Base-by-base conservation (phyloP, 2,888 invertebrate genomes). In the Limenitis camilla region DNA sequence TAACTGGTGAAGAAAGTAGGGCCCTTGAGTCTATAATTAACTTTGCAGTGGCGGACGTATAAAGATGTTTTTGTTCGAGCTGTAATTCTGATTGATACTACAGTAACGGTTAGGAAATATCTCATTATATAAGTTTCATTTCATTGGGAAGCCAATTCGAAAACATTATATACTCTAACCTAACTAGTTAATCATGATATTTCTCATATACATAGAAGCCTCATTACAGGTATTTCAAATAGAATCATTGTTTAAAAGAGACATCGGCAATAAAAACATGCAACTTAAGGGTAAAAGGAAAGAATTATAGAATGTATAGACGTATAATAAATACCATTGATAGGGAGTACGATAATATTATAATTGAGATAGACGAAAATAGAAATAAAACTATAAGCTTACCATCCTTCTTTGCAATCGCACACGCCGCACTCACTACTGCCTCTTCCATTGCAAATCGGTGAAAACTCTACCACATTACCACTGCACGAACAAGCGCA, bases 381-480 rank as follows among this genome's bases (percentile, higher is more conserved):
- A 38, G 29, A 32, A 35, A 11, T 29, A 27, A 6, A 4, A 2
- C 36, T 10, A 5, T 35, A 19, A 5, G 6, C 74, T 70, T 73
- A 88, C 77, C 82, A 78, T 53, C 78, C 88, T 3, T 66, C 56
- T 5, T 78, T 60, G 61, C 93, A 93, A 0, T 74, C 71, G 71
- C 93, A 94, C 7, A 88, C 78, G 0, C 93, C 93, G 66, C 92
- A 92, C 36, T 89, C 76, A 33, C 80, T 85, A 32, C 88, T 87
- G 1, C 92, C 92, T 49, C 78, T 72, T 1, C 60, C 54, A 30
- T 66, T 70, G 64, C 90, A 91, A 6, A 67, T 61, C 0, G 59
- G 36, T 0, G 91, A 88, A 29, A 80, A 74, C 1, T 48, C 59
- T 42, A 81, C 77, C 49, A 76, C 65, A 0, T 56, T 53, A 1